Base-by-base conservation (phyloP, 2,888 invertebrate genomes). In the Acanthacorydalis orientalis region DNA sequence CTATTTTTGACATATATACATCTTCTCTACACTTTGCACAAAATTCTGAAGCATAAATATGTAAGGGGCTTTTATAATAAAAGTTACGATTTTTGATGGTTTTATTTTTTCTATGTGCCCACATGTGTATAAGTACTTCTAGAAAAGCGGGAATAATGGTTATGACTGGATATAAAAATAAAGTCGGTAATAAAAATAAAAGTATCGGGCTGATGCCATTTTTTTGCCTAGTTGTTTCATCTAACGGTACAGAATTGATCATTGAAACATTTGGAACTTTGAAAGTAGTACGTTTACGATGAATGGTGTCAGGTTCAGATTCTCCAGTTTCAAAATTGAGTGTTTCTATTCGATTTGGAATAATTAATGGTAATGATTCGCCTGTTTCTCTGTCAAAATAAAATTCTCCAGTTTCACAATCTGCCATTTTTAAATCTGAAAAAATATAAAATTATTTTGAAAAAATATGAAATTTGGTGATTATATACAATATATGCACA, bases 21-120 rank as follows among this genome's bases (percentile, higher is more conserved):
- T 75, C 74, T 47, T 75, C 75, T 48, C 77, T 73, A 53, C 83
- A 83, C 23, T 73, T 64, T 4, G 75, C 78, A 60, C 83, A 84
- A 59, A 80, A 82, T 51, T 76, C 77, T 15, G 80, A 77, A 0
- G 77, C 73, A 7, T 81, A 67, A 2, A 75, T 64, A 59, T 83
- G 80, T 52, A 83, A 71, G 0, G 83, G 83, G 54, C 82, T 83
- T 41, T 76, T 75, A 56, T 78, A 83, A 55, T 77, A 80, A 35
- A 78, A 60, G 45, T 68, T 67, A 10, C 71, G 63, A 53, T 78
- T 69, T 55, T 69, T 69, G 34, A 79, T 63, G 42, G 63, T 61
- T 54, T 74, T 75, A 57, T 82, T 83, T 56, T 78, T 79, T 52
- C 73, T 74, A 57, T 83, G 83, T 7, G 80, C 77, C 67, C 73